A percentile compares a stretch with the other conserved stretches of the same genome.
These are phyloP conservation scores for Lichenostomus cassidix DNA, from an alignment of 2,113 vertebrate genomes.

Conservation along the genomic window DNA sequence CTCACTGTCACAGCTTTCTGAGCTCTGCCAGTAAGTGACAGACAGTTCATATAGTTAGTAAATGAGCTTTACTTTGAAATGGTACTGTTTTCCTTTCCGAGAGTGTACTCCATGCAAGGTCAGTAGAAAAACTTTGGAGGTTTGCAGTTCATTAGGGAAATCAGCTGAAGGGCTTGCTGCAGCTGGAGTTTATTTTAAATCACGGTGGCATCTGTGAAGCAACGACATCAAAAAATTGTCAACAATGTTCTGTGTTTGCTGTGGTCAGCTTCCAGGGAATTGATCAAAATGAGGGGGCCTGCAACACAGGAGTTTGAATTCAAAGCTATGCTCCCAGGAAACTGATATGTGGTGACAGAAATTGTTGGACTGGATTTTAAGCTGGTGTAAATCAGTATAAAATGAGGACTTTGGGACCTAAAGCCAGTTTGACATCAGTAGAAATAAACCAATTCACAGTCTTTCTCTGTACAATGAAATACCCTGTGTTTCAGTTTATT, in stretches of 20 bases:
- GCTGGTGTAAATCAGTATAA: not conserved
- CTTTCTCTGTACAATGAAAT: not conserved
- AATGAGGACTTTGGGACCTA: not conserved
- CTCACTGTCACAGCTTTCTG: constrained; percentile 6
- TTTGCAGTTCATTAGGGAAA: constrained; percentile 75
- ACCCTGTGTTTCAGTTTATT: not conserved
- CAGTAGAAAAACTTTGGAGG: constrained; percentile 58
- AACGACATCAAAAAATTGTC: constrained; percentile 1
- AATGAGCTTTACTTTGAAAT: constrained; percentile 51
- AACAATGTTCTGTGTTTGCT: constrained; percentile 21
- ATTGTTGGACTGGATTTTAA: not conserved
- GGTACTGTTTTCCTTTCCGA: constrained; percentile 7
- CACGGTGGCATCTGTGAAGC: constrained; percentile 56
- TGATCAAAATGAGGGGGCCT: not conserved
- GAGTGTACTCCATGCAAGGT: constrained; percentile 64
- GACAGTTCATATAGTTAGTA: constrained; percentile 32
- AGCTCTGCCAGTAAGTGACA: constrained; percentile 46
- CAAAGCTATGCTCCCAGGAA: not conserved
- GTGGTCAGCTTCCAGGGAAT: constrained; percentile 51
- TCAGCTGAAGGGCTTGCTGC: constrained; percentile 52
- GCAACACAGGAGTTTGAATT: not conserved
- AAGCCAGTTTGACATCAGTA: not conserved
- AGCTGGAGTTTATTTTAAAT: constrained; percentile 70
- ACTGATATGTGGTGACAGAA: not conserved
- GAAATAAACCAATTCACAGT: not conserved